Evolutionary conservation across 2,888 invertebrate species (phyloP).

Genomic region (Acanthoscelides obtectus): DNA sequence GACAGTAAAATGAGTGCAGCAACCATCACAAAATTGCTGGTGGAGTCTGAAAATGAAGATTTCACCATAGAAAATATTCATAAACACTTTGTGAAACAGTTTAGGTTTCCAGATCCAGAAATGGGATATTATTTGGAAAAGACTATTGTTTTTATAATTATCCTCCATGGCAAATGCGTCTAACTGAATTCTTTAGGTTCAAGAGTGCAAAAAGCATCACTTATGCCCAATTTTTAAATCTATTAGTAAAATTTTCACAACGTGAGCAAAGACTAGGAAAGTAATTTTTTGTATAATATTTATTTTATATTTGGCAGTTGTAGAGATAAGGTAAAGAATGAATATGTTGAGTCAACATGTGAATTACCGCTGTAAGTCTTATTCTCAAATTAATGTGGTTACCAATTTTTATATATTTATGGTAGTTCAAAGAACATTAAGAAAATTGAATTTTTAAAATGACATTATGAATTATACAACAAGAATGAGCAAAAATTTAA

Average conservation of each 20-base stretch:
- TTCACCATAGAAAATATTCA: conserved; percentile 56
- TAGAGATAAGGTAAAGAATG: too few species aligned
- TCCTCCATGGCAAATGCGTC: conserved; percentile 83
- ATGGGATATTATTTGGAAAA: conserved; percentile 66
- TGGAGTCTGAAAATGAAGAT: conserved; percentile 44
- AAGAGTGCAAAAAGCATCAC: conserved; percentile 55
- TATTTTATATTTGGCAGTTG: too few species aligned
- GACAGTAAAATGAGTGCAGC: conserved; percentile 53
- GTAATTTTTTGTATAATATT: conserved; percentile 45
- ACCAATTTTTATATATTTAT: too few species aligned
- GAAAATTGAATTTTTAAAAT: too few species aligned
- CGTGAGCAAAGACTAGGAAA: conserved; percentile 81
- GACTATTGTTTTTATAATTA: conserved; percentile 68
- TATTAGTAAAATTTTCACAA: conserved; percentile 65
- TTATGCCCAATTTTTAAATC: conserved; percentile 56
- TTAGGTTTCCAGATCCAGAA: conserved; percentile 73
- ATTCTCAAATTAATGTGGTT: too few species aligned
- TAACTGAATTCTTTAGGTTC: conserved; percentile 77
- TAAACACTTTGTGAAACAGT: conserved; percentile 49
- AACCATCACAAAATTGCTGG: conserved; percentile 49
- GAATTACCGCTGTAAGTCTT: too few species aligned
- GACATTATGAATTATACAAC: too few species aligned
- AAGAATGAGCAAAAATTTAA: too few species aligned
- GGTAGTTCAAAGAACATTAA: too few species aligned
- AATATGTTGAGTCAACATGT: too few species aligned